phyloP scores from a whole-genome alignment of 2,113 vertebrate genomes.

The Cacatua alba region DNA sequence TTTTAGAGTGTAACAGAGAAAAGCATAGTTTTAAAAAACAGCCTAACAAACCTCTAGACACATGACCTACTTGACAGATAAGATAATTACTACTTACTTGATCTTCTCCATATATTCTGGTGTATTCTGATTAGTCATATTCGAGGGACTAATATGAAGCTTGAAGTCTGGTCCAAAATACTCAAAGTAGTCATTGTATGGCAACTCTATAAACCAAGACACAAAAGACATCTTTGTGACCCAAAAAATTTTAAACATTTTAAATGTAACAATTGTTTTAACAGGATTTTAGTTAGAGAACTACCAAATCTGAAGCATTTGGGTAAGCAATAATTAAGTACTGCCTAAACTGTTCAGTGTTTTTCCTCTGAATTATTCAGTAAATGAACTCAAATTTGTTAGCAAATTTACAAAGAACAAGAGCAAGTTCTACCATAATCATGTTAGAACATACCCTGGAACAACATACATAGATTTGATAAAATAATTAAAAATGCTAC shows the following conservation, averaged over 20 bases:
- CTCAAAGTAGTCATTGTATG: constrained; percentile 87
- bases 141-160: constrained; percentile 86
- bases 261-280: background rate
- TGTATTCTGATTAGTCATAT: constrained; percentile 88
- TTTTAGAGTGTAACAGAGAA: background rate
- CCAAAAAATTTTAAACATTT: background rate
- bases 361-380: background rate
- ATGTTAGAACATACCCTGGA: background rate
- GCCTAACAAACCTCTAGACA: background rate
- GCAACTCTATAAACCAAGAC: constrained; percentile 73
- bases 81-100: constrained; percentile 76
- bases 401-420: background rate
- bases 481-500: background rate
- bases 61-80: background rate
- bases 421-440: background rate
- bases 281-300: background rate
- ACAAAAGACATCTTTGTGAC: background rate
- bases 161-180: constrained; percentile 89
- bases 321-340: background rate
- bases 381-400: background rate
- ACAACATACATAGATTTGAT: background rate
- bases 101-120: constrained; percentile 88
- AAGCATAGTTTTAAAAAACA: background rate
- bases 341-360: background rate
- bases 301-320: background rate